Evolutionary conservation across 1,140 invertebrate species (phyloP), one percentile per base, ranked within the genome.

Genomic region (Bombus confusus): DNA sequence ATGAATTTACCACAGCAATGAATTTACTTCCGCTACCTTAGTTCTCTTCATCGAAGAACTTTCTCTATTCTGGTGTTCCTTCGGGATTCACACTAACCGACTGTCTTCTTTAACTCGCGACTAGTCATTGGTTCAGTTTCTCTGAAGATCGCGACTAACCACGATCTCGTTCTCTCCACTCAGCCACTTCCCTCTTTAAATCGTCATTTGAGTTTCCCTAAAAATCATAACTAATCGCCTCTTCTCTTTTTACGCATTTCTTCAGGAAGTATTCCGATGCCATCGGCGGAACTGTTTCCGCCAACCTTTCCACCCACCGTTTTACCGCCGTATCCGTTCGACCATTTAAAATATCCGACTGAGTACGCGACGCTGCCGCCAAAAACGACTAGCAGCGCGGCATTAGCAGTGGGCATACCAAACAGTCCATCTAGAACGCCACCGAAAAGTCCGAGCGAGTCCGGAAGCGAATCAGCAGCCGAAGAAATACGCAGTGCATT

Each of bases 401-500:
- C 68, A 43, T 74, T 85, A 74, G 83, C 64, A 86, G 13, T 90
- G 28, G 86, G 89, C 8, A 86, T 87, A 47, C 82, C 90, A 0
- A 85, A 86, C 25, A 91, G 90, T 85, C 92, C 91, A 47, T 91
- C 91, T 25, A 92, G 93, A 34, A 92, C 92, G 13, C 92, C 94
- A 9, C 92, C 92, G 3, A 87, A 92, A 69, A 95, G 95, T 89
- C 87, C 95, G 90, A 95, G 96, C 94, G 93, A 95, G 83, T 93
- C 92, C 88, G 85, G 93, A 90, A 94, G 92, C 85, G 92, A 96
- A 88, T 90, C 95, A 85, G 79, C 93, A 91, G 34, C 92, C 92
- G 97, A 98, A 85, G 97, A 97, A 66, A 96, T 97, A 0, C 97
- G 97, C 92, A 97, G 97, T 34, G 97, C 97, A 52, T 97, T 97